Percentiles rank a stretch among this genome's conserved stretches.
These are phyloP conservation scores for Zeugodacus cucurbitae DNA, from an alignment of 1,140 invertebrate species.

Conservation along the genomic window DNA sequence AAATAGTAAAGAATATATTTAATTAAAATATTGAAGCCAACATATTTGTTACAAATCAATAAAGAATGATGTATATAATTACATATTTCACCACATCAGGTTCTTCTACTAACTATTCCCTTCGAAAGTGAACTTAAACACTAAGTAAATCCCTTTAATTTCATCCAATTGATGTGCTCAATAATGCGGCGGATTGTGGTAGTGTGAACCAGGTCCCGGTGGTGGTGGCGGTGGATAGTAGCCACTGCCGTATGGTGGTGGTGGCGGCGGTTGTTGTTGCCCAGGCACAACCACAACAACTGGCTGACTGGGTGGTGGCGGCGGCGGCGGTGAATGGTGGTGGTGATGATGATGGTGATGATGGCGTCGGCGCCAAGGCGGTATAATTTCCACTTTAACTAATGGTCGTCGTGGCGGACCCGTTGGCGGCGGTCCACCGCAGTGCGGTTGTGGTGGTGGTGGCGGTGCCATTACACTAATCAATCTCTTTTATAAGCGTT, in stretches of 20 bases:
- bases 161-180: background rate
- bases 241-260: background rate
- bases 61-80: too few species aligned
- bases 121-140: too few species aligned
- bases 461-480: slow-evolving; percentile 52
- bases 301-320: slow-evolving; percentile 49
- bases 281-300: slow-evolving; percentile 46
- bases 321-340: slow-evolving; percentile 29
- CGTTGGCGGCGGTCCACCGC: slow-evolving; percentile 49
- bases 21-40: too few species aligned
- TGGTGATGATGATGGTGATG: slow-evolving; percentile 46
- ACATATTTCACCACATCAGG: too few species aligned
- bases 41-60: too few species aligned
- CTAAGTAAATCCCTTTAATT: background rate
- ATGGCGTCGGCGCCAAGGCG: slow-evolving; percentile 57
- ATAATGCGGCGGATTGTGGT: slow-evolving; percentile 52
- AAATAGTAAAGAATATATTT: too few species aligned
- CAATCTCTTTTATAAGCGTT: background rate
- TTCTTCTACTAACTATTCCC: too few species aligned
- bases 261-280: slow-evolving; percentile 43
- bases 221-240: slow-evolving; percentile 47
- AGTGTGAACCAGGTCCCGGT: slow-evolving; percentile 45
- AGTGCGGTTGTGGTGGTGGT: slow-evolving; percentile 47
- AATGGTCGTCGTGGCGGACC: slow-evolving; percentile 54
- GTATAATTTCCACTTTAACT: slow-evolving; percentile 56